phyloP scores from a whole-genome alignment of 2,888 invertebrate species.

The Neoscelio sp. region DNA sequence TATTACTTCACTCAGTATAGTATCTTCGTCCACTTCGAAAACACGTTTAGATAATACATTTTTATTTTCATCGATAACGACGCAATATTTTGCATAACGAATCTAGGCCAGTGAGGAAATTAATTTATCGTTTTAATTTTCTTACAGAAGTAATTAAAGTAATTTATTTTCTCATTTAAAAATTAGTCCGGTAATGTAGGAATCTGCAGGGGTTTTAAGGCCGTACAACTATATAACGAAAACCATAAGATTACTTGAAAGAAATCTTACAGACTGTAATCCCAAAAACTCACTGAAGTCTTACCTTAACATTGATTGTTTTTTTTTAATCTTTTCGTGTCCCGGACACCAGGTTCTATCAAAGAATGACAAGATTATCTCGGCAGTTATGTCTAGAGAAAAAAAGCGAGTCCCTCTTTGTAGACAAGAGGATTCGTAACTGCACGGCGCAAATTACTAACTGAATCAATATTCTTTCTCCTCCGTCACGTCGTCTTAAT shows the following conservation, averaged over 20 bases:
- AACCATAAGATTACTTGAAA: too few species aligned
- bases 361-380: conserved; percentile 57
- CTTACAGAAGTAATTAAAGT: too few species aligned
- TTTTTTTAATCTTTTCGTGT: conserved; percentile 37
- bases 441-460: conserved; percentile 18
- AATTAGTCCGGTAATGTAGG: conserved; percentile 52
- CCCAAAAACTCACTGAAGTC: conserved; percentile 54
- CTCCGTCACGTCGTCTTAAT: conserved; percentile 33
- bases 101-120: conserved; percentile 10
- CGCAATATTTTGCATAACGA: neutral
- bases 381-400: conserved; percentile 53
- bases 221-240: too few species aligned
- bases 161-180: too few species aligned
- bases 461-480: conserved; percentile 47
- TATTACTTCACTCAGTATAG: too few species aligned
- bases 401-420: conserved; percentile 66
- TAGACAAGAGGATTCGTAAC: conserved; percentile 54
- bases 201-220: too few species aligned
- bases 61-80: neutral
- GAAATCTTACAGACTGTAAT: conserved; percentile 26
- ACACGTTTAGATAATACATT: conserved; percentile 2
- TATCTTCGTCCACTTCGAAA: conserved; percentile 26
- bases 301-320: conserved; percentile 58
- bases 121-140: too few species aligned
- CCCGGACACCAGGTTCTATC: conserved; percentile 22